Conservation (phyloP, 1,140 invertebrate genomes). For the Hypsibius dujardini region DNA sequence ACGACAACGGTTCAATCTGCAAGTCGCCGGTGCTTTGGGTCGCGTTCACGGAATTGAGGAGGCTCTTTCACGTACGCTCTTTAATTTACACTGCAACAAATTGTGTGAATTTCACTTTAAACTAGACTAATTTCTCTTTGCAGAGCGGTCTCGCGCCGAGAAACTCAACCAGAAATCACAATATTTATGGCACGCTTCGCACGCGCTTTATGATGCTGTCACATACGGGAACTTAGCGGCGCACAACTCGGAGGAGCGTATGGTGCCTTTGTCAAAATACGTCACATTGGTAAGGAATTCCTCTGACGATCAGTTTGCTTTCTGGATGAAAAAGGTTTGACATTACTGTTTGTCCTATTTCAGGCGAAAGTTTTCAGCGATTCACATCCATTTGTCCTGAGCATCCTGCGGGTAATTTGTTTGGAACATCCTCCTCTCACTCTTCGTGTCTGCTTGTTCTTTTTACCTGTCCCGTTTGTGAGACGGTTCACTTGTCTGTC, state of each 20-base stretch:
- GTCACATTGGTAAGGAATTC: neutral
- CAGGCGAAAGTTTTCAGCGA: constrained; percentile 15
- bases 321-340: no score
- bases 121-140: constrained; percentile 29
- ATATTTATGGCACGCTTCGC: constrained; percentile 74
- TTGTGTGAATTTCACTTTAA: constrained; percentile 20
- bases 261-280: neutral
- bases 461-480: no score
- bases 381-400: constrained; percentile 15
- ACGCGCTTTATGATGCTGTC: constrained; percentile 59
- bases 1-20: constrained; percentile 49
- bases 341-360: no score
- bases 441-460: no score
- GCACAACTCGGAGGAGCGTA: neutral
- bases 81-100: constrained; percentile 12
- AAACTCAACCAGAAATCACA: constrained; percentile 59
- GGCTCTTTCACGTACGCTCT: constrained; percentile 55
- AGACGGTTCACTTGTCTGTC: no score
- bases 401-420: constrained; percentile 13
- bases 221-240: constrained; percentile 37
- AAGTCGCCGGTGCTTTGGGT: constrained; percentile 59
- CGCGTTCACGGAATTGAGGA: constrained; percentile 68
- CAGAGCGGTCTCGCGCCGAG: constrained; percentile 59
- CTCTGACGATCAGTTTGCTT: no score
- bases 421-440: constrained; percentile 27